Conservation (phyloP, 2,888 invertebrate genomes). For the Oegoconia quadripuncta region DNA sequence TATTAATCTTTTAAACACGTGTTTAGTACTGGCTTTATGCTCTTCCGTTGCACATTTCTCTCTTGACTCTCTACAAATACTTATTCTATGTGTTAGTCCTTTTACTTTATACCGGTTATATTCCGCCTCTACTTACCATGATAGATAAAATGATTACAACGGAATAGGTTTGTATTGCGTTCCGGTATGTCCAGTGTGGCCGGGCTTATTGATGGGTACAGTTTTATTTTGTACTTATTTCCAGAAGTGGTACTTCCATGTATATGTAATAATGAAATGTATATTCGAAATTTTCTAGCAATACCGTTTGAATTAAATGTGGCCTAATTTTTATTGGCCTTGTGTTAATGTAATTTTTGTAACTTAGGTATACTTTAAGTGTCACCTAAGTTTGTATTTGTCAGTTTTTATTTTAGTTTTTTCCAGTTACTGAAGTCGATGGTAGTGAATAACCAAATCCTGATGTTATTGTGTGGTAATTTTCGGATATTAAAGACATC, state of each 20-base stretch:
- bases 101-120: no score
- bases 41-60: no score
- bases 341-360: constrained; percentile 12
- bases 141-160: no score
- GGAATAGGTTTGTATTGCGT: no score
- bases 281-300: constrained; percentile 1
- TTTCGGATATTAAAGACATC: constrained; percentile 53
- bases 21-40: no score
- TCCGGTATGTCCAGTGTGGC: no score
- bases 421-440: neutral
- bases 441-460: constrained; percentile 53
- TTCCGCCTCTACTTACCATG: no score
- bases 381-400: constrained; percentile 31
- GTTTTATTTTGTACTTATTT: neutral
- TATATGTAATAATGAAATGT: neutral
- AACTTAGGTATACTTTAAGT: constrained; percentile 39
- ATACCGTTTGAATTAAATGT: constrained; percentile 17
- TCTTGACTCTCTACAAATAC: no score
- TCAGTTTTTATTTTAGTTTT: constrained; percentile 17
- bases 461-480: constrained; percentile 46
- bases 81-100: no score
- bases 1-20: no score
- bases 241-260: neutral
- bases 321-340: constrained; percentile 38
- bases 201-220: no score